phyloP scores from a whole-genome alignment of 2,888 invertebrate genomes.

The Melanostoma mellinum region DNA sequence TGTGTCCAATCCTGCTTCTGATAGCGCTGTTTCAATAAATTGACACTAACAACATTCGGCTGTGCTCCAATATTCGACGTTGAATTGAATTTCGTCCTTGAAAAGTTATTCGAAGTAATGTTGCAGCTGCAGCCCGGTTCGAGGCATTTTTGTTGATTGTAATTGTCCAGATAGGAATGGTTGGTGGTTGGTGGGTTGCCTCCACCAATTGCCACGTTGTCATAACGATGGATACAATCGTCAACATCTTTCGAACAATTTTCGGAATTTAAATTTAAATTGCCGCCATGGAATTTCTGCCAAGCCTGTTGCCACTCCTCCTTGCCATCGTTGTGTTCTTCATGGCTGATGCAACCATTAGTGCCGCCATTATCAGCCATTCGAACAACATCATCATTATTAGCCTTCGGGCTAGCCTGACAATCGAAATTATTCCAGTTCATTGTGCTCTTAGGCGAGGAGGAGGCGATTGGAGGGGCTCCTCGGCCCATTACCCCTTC shows the following conservation, averaged over 20 bases:
- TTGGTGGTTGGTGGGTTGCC: background rate
- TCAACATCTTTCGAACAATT: conserved; percentile 27
- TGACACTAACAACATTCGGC: conserved; percentile 64
- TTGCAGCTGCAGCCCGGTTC: conserved; percentile 54
- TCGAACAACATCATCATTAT: conserved; percentile 59
- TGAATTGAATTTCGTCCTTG: conserved; percentile 68
- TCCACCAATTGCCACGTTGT: conserved; percentile 45
- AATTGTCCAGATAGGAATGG: conserved; percentile 49
- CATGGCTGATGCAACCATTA: conserved; percentile 44
- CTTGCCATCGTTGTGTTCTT: background rate
- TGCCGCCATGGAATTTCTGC: conserved; percentile 36
- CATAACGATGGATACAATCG: conserved; percentile 48
- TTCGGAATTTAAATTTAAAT: conserved; percentile 49
- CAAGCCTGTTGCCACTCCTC: conserved; percentile 43
- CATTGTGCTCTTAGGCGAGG: conserved; percentile 54
- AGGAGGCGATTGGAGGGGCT: conserved; percentile 1
- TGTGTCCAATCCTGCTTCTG: conserved; percentile 63
- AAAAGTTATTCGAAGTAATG: conserved; percentile 52
- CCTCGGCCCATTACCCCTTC: background rate
- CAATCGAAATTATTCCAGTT: conserved; percentile 74
- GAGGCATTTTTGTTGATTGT: conserved; percentile 55
- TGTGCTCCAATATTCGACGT: conserved; percentile 62
- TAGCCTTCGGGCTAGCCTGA: conserved; percentile 40
- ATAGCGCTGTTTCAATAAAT: conserved; percentile 73
- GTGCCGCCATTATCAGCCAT: conserved; percentile 56